Base-by-base conservation (phyloP, 2,888 invertebrate genomes). In the Sinopyrophorus schimmeli region DNA sequence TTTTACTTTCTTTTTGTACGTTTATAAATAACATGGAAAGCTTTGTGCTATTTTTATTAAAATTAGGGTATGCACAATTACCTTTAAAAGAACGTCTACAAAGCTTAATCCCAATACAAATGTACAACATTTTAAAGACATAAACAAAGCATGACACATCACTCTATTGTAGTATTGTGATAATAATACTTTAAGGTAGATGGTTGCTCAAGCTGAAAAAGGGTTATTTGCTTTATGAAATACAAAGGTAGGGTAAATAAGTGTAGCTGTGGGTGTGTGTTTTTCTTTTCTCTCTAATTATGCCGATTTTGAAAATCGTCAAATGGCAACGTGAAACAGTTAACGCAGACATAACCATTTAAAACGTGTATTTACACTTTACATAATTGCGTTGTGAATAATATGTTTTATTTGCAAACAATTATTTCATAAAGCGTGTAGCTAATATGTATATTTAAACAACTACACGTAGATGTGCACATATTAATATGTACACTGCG, bases 61-160 rank as follows among this genome's bases (percentile, higher is more conserved):
- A 27, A n/a, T n/a, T 4, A 27, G 3, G 3, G 11, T 35, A 15
- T 40, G 44, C 41, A 41, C 37, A 41, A 27, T 32, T 38, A 35
- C 34, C 21, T 16, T 20, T 40, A 14, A 15, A 6, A 28, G 28
- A 30, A 38, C 21, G 28, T 30, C 14, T 15, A 4, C 15, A 46
- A 51, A 51, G 51, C 51, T 51, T 51, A 51, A 51, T 51, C 51
- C 51, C 51, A 51, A 51, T 46, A 51, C 51, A 51, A 51, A 51
- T 27, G 44, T 50, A 49, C 47, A 28, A 47, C 40, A 40, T 15
- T 37, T 38, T 17, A 26, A 7, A 11, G 18, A 17, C 20, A 49
- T 43, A 44, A 30, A 43, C 42, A 49, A 49, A 49, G 39, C 43
- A n/a, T n/a, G n/a, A n/a, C n/a, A 38, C 43, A 49, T 16, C 17